phyloP scores from a whole-genome alignment of 2,888 invertebrate genomes.

The Orchesellides sinensis region DNA sequence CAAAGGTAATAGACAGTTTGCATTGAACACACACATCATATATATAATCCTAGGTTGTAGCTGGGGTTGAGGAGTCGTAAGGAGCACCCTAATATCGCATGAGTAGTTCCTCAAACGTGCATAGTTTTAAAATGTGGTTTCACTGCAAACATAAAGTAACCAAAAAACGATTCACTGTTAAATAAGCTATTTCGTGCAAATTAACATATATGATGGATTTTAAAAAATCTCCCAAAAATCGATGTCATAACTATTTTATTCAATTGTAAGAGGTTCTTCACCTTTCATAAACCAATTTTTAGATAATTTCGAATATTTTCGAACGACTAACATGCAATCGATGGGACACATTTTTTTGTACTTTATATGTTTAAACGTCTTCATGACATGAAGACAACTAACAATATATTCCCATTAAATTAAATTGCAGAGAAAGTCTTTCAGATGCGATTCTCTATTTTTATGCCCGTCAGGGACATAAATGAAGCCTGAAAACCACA shows the following conservation, averaged over 20 bases:
- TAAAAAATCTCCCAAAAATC: slow-evolving; percentile 10
- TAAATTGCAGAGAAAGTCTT: slow-evolving; percentile 56
- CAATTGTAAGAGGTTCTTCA: slow-evolving; percentile 46
- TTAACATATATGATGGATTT: slow-evolving; percentile 34
- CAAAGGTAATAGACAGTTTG: not conserved
- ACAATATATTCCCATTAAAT: slow-evolving; percentile 42
- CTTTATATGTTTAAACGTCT: too few relatives aligned
- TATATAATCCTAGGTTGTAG: slow-evolving; percentile 27
- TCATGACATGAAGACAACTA: slow-evolving; percentile 26
- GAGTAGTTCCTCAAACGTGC: slow-evolving; percentile 32
- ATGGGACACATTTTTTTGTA: not conserved
- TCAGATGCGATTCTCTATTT: slow-evolving; percentile 18
- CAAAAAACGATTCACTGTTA: slow-evolving; percentile 5
- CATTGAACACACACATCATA: slow-evolving; percentile 23
- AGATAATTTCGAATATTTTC: too few relatives aligned
- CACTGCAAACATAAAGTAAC: slow-evolving; percentile 7
- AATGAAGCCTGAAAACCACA: slow-evolving; percentile 45
- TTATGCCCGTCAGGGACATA: slow-evolving; percentile 49
- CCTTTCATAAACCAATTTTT: slow-evolving; percentile 11
- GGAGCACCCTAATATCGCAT: slow-evolving; percentile 14
- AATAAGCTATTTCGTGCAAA: slow-evolving; percentile 38
- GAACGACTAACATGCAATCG: not conserved
- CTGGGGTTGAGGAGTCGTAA: not conserved
- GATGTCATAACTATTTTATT: slow-evolving; percentile 47
- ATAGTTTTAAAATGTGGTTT: slow-evolving; percentile 47